phyloP scores from a whole-genome alignment of 2,888 invertebrate species.

The Macrosoma leucophasiata region DNA sequence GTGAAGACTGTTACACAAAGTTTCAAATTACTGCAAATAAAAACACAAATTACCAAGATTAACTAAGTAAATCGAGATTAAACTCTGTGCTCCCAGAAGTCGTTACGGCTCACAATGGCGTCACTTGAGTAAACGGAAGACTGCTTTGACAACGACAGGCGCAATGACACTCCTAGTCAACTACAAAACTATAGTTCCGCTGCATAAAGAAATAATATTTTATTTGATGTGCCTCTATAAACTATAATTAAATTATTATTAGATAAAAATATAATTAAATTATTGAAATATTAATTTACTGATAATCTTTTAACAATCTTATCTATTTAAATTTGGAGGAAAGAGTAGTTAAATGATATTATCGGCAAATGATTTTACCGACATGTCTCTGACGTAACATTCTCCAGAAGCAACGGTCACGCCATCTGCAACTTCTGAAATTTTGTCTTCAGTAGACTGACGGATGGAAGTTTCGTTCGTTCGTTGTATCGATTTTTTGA shows the following conservation, averaged over 20 bases:
- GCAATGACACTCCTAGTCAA: constrained; percentile 46
- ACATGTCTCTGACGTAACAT: constrained; percentile 51
- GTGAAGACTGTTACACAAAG: constrained; percentile 61
- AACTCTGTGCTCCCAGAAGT: constrained; percentile 79
- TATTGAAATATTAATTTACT: constrained; percentile 1
- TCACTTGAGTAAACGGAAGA: constrained; percentile 77
- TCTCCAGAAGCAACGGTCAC: constrained; percentile 30
- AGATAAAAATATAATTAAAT: background rate
- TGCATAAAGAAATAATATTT: too few relatives aligned
- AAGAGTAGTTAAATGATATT: constrained; percentile 13
- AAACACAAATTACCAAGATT: constrained; percentile 74
- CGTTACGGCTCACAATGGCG: constrained; percentile 91
- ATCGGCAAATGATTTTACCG: constrained; percentile 42
- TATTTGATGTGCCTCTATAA: background rate
- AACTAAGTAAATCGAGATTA: constrained; percentile 81
- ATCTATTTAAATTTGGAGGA: background rate
- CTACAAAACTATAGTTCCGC: too few relatives aligned
- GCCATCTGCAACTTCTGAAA: constrained; percentile 55
- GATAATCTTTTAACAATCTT: background rate
- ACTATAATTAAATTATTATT: too few relatives aligned
- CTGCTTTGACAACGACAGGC: constrained; percentile 33
- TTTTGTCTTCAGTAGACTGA: constrained; percentile 55
- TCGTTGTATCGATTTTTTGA: constrained; percentile 89
- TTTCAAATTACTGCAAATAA: constrained; percentile 44
- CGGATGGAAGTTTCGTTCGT: constrained; percentile 77